Percentiles rank a stretch among this genome's conserved stretches.
Conservation (phyloP, 2,113 vertebrate species). For the Perca flavescens region DNA sequence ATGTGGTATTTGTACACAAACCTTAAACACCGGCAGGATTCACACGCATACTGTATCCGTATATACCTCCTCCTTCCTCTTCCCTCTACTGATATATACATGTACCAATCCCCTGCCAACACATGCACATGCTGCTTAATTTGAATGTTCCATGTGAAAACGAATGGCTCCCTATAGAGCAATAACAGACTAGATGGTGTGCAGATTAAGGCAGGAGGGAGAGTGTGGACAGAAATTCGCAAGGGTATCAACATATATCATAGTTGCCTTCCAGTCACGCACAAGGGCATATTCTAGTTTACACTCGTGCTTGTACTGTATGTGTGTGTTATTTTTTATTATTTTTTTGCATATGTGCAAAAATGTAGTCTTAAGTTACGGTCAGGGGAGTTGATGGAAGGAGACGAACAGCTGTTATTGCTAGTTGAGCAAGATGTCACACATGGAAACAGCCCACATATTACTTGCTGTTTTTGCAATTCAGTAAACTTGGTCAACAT, state of each 20-base stretch:
- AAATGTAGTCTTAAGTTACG: neutral
- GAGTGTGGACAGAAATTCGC: constrained; percentile 13
- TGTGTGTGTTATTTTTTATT: neutral
- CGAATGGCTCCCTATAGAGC: constrained; percentile 44
- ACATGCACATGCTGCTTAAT: constrained; percentile 29
- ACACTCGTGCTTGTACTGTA: too few species aligned
- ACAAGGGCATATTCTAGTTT: neutral
- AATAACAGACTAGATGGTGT: constrained; percentile 20
- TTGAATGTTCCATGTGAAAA: constrained; percentile 43
- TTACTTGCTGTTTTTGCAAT: neutral
- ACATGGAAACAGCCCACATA: neutral
- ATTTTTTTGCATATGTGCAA: neutral
- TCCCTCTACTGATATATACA: neutral
- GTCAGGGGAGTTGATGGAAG: neutral
- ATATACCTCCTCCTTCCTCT: neutral
- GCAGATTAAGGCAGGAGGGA: neutral
- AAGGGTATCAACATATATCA: constrained; percentile 34
- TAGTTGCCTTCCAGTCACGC: constrained; percentile 18
- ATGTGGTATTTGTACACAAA: neutral
- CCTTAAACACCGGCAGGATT: neutral
- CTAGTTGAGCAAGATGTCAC: constrained; percentile 25
- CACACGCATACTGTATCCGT: neutral
- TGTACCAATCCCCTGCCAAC: neutral
- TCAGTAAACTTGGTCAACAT: constrained; percentile 1
- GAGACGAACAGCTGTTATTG: constrained; percentile 28